Evolutionary conservation across 2,888 invertebrate species (phyloP), one percentile per base, ranked within the genome.

Genomic region (Sicus ferrugineus): DNA sequence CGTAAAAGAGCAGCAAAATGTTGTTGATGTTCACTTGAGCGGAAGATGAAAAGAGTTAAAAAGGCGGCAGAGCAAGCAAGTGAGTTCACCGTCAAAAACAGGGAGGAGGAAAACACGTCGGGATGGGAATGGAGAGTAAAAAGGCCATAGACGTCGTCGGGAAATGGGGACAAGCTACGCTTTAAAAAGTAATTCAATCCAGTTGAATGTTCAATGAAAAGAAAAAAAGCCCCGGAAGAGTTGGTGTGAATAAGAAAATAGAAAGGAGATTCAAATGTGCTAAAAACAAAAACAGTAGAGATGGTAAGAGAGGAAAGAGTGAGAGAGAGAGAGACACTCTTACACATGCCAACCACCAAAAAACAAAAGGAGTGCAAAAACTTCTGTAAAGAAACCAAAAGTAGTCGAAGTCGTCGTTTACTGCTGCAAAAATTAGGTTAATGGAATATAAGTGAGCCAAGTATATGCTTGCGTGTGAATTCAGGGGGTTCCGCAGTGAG

Each of bases 351-450:
- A n/a, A 50, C 23, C 50, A 21, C 50, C 42, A 50, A 14, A 50
- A 50, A n/a, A n/a, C 19, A 21, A 50, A 21, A 21, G 6, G 50
- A 21, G 11, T 19, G 50, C 19, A 50, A 50, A 50, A 50, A 34
- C 38, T 11, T 34, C 23, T 59, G n/a, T 23, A 59, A 59, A 59
- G 59, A 59, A 59, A 59, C 59, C 34, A 34, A 59, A 59, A 59
- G 59, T 59, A 34, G 31, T 59, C 34, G 59, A 21, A 2, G 38
- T 34, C 59, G 34, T 14, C 19, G 59, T 34, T 34, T 31, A 23
- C 34, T 59, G 46, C 63, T 63, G 26, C n/a, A 54, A 65, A 34
- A 65, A 65, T 52, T 65, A 30, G 65, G 65, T 65, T 65, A 65
- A 65, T 65, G 65, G 48, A 64, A 64, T 64, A 48, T 48, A 46